Conservation (phyloP, 2,888 invertebrate genomes). For the Eudemis profundana region DNA sequence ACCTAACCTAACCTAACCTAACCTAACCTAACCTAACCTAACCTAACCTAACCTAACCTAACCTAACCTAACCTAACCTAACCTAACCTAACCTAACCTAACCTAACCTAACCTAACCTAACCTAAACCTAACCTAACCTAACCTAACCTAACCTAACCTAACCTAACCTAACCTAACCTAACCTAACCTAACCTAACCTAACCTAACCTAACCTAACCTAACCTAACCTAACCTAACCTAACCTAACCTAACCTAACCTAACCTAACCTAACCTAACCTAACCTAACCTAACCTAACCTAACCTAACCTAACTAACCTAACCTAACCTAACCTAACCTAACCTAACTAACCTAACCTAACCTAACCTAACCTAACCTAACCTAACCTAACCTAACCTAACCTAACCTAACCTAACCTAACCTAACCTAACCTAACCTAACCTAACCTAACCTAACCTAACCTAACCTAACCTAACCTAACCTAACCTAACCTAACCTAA, state of each 20-base stretch:
- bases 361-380: slow-evolving; percentile 3
- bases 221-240: slow-evolving; percentile 4
- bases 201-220: slow-evolving; percentile 4
- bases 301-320: slow-evolving; percentile 4
- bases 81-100: slow-evolving; percentile 4
- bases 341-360: neutral
- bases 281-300: slow-evolving; percentile 4
- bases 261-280: slow-evolving; percentile 3
- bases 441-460: too few species aligned
- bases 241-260: slow-evolving; percentile 4
- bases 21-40: slow-evolving; percentile 4
- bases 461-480: neutral
- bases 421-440: slow-evolving; percentile 1
- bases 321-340: slow-evolving; percentile 4
- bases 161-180: slow-evolving; percentile 3
- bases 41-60: slow-evolving; percentile 4
- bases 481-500: neutral
- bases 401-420: slow-evolving; percentile 4
- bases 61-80: slow-evolving; percentile 4
- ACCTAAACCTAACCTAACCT: slow-evolving; percentile 1
- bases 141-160: slow-evolving; percentile 4
- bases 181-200: slow-evolving; percentile 4
- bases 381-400: slow-evolving; percentile 4
- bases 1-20: slow-evolving; percentile 1
- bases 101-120: slow-evolving; percentile 4